These are phyloP conservation scores for Helicolenus hilgendorfi DNA, from an alignment of 2,797 vertebrate genomes.

Conservation along the genomic window DNA sequence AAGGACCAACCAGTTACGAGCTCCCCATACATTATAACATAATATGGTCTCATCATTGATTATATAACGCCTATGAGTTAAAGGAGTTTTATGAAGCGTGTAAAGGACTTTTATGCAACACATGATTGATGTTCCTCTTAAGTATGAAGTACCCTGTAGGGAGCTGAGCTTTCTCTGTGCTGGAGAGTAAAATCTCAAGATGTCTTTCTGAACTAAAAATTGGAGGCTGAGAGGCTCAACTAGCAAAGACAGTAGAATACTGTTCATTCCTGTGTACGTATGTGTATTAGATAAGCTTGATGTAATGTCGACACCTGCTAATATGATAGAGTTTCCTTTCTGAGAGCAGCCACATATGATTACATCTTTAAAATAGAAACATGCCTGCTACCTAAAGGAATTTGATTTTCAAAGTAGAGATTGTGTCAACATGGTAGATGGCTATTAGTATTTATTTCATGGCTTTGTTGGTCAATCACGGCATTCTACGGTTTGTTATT, in stretches of 20 bases:
- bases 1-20: background rate
- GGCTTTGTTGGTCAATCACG: too few species aligned
- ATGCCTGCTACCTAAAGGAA: background rate
- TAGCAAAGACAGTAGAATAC: background rate
- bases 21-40: conserved; percentile 16
- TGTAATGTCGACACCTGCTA: background rate
- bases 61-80: background rate
- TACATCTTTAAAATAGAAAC: background rate
- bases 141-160: background rate
- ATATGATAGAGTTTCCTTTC: background rate
- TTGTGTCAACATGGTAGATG: background rate
- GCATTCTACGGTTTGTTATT: too few species aligned
- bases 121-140: conserved; percentile 27
- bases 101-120: background rate
- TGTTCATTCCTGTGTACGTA: background rate
- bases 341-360: background rate
- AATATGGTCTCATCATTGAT: background rate
- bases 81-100: conserved; percentile 23
- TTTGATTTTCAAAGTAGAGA: background rate
- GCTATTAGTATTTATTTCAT: too few species aligned
- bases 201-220: background rate
- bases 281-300: background rate
- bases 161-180: conserved; percentile 3
- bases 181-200: background rate
- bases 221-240: background rate